These are phyloP conservation scores for Bombus sylvicola DNA, from an alignment of 1,140 invertebrate genomes.

Conservation along the genomic window DNA sequence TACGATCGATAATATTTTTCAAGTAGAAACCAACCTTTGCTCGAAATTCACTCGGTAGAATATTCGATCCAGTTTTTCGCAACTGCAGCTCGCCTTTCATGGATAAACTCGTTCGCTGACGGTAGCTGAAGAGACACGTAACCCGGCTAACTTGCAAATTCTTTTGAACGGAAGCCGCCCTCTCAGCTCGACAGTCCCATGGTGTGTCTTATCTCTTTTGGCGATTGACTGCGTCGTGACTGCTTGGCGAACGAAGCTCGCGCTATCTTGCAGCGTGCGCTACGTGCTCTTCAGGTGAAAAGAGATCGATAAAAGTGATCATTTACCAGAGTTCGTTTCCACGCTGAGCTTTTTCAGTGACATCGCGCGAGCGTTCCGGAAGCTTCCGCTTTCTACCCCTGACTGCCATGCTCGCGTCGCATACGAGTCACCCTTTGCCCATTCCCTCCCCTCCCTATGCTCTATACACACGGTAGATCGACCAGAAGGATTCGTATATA, in stretches of 20 bases:
- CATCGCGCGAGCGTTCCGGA: not conserved
- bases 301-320: constrained; percentile 32
- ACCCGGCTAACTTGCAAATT: constrained; percentile 40
- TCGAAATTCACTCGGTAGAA: not conserved
- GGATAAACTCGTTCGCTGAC: not conserved
- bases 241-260: not conserved
- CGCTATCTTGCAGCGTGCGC: not conserved
- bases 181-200: not conserved
- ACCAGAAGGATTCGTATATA: not conserved
- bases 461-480: not conserved
- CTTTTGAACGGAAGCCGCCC: constrained; percentile 3
- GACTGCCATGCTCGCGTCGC: not conserved
- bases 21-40: not conserved
- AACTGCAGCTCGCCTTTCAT: not conserved
- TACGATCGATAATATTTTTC: not conserved
- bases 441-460: not conserved
- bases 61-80: not conserved
- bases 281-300: constrained; percentile 31
- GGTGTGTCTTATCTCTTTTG: constrained; percentile 39
- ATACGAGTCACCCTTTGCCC: not conserved
- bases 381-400: not conserved
- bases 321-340: not conserved
- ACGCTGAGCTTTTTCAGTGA: not conserved
- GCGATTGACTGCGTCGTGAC: constrained; percentile 44
- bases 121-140: constrained; percentile 2